These are phyloP conservation scores for Trochalopteron elliotii DNA, from an alignment of 2,113 vertebrate species.

Conservation along the genomic window DNA sequence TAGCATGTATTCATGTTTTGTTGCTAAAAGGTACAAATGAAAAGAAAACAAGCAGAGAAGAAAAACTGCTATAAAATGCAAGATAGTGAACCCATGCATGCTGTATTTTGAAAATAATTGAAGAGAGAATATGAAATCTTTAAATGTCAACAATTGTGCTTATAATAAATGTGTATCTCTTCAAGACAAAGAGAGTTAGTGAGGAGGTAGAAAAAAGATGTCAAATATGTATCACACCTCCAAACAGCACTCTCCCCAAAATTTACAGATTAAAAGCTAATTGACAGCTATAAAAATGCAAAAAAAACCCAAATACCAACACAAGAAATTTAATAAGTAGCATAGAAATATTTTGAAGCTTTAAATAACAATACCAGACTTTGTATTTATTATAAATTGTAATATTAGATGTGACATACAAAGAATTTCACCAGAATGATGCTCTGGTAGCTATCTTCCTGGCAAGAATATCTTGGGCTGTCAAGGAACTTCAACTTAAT, in stretches of 20 bases:
- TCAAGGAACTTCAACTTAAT: neutral
- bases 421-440: neutral
- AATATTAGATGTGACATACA: neutral
- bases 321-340: neutral
- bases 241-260: neutral
- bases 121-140: neutral
- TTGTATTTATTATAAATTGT: neutral
- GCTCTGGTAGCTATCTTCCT: neutral
- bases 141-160: neutral
- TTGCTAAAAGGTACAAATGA: neutral
- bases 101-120: neutral
- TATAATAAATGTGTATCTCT: neutral
- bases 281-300: neutral
- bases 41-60: neutral
- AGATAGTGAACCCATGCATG: neutral
- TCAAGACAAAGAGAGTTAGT: neutral
- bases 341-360: neutral
- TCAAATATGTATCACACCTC: neutral
- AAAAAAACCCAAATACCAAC: neutral
- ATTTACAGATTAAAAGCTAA: neutral
- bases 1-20: neutral
- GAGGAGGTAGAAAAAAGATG: neutral
- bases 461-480: neutral
- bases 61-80: neutral
- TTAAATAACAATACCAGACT: neutral